Evolutionary conservation across 2,797 vertebrate species (phyloP).

Genomic region (Pogonophryne albipinna): DNA sequence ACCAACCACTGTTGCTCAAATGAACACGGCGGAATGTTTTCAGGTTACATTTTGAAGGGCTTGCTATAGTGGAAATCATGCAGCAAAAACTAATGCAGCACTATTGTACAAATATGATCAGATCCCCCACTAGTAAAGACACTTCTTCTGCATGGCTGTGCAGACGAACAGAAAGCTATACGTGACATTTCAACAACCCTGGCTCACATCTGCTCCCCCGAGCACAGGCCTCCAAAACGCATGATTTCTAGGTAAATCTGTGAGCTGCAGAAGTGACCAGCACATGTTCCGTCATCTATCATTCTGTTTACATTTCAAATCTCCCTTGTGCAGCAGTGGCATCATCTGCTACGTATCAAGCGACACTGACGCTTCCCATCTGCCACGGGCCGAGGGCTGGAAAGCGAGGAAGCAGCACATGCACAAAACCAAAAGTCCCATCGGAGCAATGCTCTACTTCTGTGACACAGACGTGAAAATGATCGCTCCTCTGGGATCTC

Average conservation of each 20-base stretch:
- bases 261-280: conserved; percentile 27
- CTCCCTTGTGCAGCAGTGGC: conserved; percentile 41
- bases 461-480: conserved; percentile 39
- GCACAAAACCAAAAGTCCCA: conserved; percentile 34
- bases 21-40: too few species aligned
- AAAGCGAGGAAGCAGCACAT: conserved; percentile 7
- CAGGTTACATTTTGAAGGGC: too few species aligned
- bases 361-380: conserved; percentile 47
- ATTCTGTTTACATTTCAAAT: conserved; percentile 32
- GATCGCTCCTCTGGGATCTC: conserved; percentile 41
- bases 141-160: background rate
- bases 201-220: background rate
- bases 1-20: too few species aligned
- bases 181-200: background rate
- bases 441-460: conserved; percentile 43
- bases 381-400: conserved; percentile 25
- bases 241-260: background rate
- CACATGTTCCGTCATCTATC: conserved; percentile 38
- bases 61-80: too few species aligned
- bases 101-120: too few species aligned
- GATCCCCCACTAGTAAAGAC: background rate
- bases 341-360: conserved; percentile 60
- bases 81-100: too few species aligned
- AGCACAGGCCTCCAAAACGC: background rate
- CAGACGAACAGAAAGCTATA: background rate